Evolutionary conservation across 64 coral and sea anemone genomes (phyloP), one percentile per base, ranked within the genome.

Genomic region (Dendronephthya gigantea): DNA sequence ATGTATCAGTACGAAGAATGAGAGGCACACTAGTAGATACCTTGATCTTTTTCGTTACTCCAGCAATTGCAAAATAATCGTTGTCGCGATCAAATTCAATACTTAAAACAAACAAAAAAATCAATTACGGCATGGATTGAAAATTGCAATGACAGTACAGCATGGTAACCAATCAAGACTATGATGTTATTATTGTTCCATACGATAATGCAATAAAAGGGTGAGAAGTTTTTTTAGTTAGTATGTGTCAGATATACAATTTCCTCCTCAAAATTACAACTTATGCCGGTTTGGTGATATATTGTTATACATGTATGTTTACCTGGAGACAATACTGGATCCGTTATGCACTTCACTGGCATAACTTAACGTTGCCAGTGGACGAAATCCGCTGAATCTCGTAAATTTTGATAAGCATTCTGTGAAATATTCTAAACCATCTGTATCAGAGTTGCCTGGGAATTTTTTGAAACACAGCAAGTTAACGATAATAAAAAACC

Each of bases 371-470:
- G 95, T 98, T 47, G 95, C 95, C 6, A 98, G 76, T 50, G 90
- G 92, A 25, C 95, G 87, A 76, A 98, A 98, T 48, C 95, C 92
- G 85, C 92, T 93, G 72, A 98, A 98, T 74, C 93, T 93, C 49
- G 95, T 98, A 43, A 98, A 98, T 74, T 98, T 98, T n/a, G 92
- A 92, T 39, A 98, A 92, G 88, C 95, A 93, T 51, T 98, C 95
- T 39, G 95, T 98, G 82, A 98, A 98, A 84, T 98, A 90, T 81
- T 98, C 92, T 35, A 98, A 83, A 35, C 92, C 95, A 92, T 98
- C 95, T 39, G 81, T 89, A 37, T 85, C 68, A 8, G 90, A 83
- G 55, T 95, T 90, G 70, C 93, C 93, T 95, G 55, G 6, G 25
- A 62, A 13, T 6, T 17, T 52, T 13, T 1, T 23, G 25, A 27